Base-by-base conservation (phyloP, 2,113 vertebrate species). In the Butorides virescens region DNA sequence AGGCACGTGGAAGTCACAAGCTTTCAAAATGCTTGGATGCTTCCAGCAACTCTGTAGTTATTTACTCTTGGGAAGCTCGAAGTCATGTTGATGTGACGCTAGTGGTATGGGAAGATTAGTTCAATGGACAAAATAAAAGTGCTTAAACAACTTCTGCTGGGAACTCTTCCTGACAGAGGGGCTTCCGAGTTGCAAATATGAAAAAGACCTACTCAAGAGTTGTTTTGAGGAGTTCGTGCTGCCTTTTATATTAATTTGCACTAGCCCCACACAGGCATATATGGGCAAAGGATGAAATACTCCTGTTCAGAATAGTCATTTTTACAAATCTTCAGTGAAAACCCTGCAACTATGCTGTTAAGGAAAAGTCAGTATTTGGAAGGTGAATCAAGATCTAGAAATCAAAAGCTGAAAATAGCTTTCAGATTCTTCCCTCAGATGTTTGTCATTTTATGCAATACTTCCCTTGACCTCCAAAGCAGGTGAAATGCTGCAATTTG, bases 391-490 rank as follows among this genome's bases (percentile, higher is more conserved):
- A 4, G 61, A 91, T 62, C 17, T 53, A 61, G 86, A 78, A 87
- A 70, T 9, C 1, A 0, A 77, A 95, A 82, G 61, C 55, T 29
- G 4, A 68, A 72, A 84, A 34, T 9, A 61, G 53, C 46, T 68
- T 76, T 91, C 53, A 73, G 80, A 79, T 25, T 50, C 77, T 94
- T 74, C 26, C 25, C 76, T 96, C 36, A 6, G 46, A 92, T 49
- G 66, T 46, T 86, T 61, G 66, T 78, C 84, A 70, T 65, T 92
- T 93, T 74, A 84, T 56, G 66, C 91, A 95, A 87, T 66, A 58
- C 62, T 95, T 97, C 94, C 92, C 89, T 70, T 92, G 89, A 91
- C 91, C 86, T 96, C 89, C 29, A 11, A 2, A 85, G 63, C 79
- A 95, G 83, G 70, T 85, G 91, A 92, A 92, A 89, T 8, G n/a